Conservation (phyloP, 2,888 invertebrate species). For the Micropterix aruncella region DNA sequence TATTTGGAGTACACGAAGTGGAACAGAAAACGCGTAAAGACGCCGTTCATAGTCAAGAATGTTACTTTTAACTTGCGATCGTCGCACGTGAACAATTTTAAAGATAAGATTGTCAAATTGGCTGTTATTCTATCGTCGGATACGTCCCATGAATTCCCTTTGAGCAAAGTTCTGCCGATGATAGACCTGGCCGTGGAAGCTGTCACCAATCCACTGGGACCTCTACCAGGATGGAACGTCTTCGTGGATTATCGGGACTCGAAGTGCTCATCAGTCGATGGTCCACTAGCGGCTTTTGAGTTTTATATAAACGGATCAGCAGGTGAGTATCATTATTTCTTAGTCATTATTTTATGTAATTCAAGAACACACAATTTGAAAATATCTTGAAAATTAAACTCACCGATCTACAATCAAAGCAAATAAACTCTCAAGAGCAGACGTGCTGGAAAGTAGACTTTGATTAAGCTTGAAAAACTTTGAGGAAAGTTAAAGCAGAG, state of each 20-base stretch:
- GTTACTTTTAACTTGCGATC: constrained; percentile 21
- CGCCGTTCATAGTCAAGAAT: background rate
- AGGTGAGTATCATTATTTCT: constrained; percentile 28
- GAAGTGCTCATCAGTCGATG: constrained; percentile 60
- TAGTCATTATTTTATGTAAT: background rate
- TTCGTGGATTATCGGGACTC: constrained; percentile 57
- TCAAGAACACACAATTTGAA: no score
- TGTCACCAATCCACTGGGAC: constrained; percentile 41
- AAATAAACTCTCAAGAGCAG: no score
- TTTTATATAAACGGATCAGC: constrained; percentile 52
- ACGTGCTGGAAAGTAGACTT: no score
- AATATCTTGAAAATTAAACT: no score
- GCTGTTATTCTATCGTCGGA: constrained; percentile 51
- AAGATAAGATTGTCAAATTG: constrained; percentile 38
- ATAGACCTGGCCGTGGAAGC: constrained; percentile 52
- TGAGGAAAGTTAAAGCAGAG: no score
- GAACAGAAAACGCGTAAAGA: background rate
- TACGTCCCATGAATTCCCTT: constrained; percentile 44
- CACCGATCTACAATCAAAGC: no score
- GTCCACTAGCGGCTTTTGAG: constrained; percentile 67
- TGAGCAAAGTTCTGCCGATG: constrained; percentile 54
- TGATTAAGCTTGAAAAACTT: no score
- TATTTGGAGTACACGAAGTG: no score
- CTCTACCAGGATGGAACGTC: constrained; percentile 54
- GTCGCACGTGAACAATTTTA: constrained; percentile 22